phyloP scores from a whole-genome alignment of 1,140 invertebrate species.

The Sarcophaga peregrina region DNA sequence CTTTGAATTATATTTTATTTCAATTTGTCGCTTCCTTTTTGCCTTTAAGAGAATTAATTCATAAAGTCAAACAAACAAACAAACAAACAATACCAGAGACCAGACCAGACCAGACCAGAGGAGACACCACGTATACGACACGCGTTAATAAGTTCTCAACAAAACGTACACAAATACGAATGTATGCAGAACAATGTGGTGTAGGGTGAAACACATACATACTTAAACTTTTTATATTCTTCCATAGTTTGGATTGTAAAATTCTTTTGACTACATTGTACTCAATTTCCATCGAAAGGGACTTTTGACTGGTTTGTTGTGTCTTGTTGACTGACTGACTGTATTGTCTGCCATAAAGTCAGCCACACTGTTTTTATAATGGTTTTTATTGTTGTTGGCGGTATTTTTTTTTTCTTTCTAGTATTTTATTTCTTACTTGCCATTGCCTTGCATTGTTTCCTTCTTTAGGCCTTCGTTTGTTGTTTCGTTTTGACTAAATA shows the following conservation, averaged over 20 bases:
- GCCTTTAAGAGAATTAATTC: slow-evolving; percentile 17
- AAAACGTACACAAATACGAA: background rate
- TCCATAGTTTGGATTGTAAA: too few relatives aligned
- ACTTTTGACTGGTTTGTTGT: slow-evolving; percentile 1
- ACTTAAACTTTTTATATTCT: too few relatives aligned
- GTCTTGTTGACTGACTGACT: background rate
- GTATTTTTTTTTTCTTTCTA: slow-evolving; percentile 1
- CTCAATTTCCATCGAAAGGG: too few relatives aligned
- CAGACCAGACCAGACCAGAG: background rate
- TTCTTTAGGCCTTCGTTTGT: background rate
- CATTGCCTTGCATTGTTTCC: slow-evolving; percentile 14
- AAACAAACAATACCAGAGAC: background rate
- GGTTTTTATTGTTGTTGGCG: slow-evolving; percentile 7
- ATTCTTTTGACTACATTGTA: too few relatives aligned
- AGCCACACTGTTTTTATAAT: slow-evolving; percentile 21
- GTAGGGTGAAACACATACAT: too few relatives aligned
- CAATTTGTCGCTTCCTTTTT: background rate
- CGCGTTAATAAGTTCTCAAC: background rate
- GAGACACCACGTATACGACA: background rate
- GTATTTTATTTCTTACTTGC: slow-evolving; percentile 25
- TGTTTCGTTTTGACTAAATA: slow-evolving; percentile 8
- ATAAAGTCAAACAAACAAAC: slow-evolving; percentile 11
- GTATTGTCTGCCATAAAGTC: background rate
- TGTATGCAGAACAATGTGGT: background rate
- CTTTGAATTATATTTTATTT: background rate